Conservation (phyloP, 2,797 vertebrate species). For the Argentina silus region DNA sequence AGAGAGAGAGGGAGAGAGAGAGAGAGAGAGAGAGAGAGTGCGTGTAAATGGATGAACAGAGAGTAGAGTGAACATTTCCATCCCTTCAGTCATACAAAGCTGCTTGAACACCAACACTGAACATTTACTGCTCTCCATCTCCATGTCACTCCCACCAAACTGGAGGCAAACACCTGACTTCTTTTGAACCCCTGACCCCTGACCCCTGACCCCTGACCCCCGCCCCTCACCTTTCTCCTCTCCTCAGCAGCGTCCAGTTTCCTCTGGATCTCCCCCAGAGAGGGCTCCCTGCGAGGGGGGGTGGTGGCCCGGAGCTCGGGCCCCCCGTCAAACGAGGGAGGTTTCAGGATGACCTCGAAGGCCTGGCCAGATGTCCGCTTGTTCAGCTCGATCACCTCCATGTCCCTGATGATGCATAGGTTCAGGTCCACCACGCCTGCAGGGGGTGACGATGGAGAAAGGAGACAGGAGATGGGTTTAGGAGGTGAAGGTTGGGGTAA, state of each 20-base stretch:
- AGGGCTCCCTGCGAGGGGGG: constrained; percentile 87
- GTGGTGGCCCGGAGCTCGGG: constrained; percentile 89
- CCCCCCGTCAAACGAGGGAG: constrained; percentile 87
- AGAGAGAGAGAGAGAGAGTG: not conserved
- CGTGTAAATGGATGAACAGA: not conserved
- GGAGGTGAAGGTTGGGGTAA: too few species aligned
- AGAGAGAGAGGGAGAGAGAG: not conserved
- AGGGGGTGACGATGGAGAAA: constrained; percentile 8
- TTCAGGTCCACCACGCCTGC: constrained; percentile 91
- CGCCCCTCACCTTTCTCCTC: constrained; percentile 82
- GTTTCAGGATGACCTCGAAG: constrained; percentile 96
- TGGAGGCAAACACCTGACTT: not conserved
- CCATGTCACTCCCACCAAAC: not conserved
- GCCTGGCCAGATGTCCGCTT: constrained; percentile 92
- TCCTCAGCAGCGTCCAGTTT: constrained; percentile 91
- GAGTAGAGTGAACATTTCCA: not conserved
- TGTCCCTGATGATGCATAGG: constrained; percentile 93
- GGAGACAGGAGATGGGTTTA: not conserved
- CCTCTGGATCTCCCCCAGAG: constrained; percentile 94
- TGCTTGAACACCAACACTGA: not conserved
- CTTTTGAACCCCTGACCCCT: too few species aligned
- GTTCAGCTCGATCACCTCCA: constrained; percentile 97
- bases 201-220: not conserved
- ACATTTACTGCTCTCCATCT: constrained; percentile 1
- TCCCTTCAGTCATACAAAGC: not conserved